Percentiles rank a stretch among this genome's conserved stretches.
phyloP scores from a whole-genome alignment of 2,797 vertebrate genomes.

The Melanotaenia parkinsoni region DNA sequence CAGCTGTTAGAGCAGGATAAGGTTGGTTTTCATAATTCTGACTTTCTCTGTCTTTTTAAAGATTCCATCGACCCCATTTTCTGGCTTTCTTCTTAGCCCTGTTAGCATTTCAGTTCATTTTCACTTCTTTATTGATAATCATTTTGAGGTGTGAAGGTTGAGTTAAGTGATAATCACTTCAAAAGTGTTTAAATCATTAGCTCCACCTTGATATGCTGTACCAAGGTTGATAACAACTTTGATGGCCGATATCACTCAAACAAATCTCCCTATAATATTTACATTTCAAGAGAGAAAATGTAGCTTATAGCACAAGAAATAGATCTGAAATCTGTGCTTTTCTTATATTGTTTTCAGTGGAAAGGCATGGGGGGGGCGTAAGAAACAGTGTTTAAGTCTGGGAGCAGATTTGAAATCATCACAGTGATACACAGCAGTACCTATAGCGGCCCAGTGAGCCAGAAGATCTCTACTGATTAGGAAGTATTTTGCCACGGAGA shows the following conservation, averaged over 20 bases:
- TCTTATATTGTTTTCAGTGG: constrained; percentile 31
- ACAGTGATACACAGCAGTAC: constrained; percentile 24
- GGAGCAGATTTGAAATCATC: constrained; percentile 44
- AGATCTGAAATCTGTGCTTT: constrained; percentile 24
- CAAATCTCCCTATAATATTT: constrained; percentile 17
- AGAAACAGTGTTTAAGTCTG: constrained; percentile 21
- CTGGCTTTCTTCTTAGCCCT: constrained; percentile 1
- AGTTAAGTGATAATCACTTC: constrained; percentile 48
- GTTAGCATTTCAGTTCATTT: constrained; percentile 26
- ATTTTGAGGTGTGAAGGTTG: constrained; percentile 58
- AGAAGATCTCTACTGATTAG: constrained; percentile 51
- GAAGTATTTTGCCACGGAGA: constrained; percentile 32
- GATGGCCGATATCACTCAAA: constrained; percentile 32
- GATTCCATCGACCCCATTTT: not conserved
- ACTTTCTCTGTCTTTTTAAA: too few relatives aligned
- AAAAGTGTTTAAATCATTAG: constrained; percentile 55
- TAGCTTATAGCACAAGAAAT: constrained; percentile 19
- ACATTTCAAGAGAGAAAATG: constrained; percentile 16
- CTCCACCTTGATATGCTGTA: constrained; percentile 59
- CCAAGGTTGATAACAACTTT: constrained; percentile 54
- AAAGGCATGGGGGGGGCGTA: constrained; percentile 17
- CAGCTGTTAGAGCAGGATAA: too few relatives aligned
- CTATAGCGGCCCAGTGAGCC: constrained; percentile 39
- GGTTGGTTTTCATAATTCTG: too few relatives aligned
- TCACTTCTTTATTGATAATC: constrained; percentile 38